phyloP scores from a whole-genome alignment of 30 jellyfish, hydroid and myxozoan species.

The Hydractinia symbiolongicarpus region DNA sequence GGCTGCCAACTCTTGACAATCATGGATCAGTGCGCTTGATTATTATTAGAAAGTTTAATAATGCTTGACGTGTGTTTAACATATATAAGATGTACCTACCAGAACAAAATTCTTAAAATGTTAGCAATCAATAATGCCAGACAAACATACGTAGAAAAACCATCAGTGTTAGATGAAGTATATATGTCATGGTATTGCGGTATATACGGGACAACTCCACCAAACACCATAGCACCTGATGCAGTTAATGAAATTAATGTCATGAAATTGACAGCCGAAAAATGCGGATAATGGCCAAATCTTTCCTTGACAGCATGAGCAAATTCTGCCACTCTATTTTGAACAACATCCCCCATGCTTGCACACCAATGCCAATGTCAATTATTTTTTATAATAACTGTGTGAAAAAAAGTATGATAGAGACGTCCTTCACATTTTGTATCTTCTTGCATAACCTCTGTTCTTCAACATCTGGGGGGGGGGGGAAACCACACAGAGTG shows the following conservation, averaged over 20 bases:
- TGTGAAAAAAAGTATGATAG: too few species aligned
- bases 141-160: slow-evolving; percentile 91
- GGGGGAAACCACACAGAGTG: too few species aligned
- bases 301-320: slow-evolving; percentile 47
- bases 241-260: slow-evolving; percentile 85
- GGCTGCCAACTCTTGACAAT: neutral
- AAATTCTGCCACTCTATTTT: slow-evolving; percentile 30
- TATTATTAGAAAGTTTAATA: neutral
- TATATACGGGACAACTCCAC: slow-evolving; percentile 92
- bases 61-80: neutral
- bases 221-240: slow-evolving; percentile 96
- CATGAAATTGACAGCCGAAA: slow-evolving; percentile 57
- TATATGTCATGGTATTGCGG: slow-evolving; percentile 92
- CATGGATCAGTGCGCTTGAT: neutral
- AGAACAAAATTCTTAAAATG: slow-evolving; percentile 72
- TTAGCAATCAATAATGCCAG: slow-evolving; percentile 81
- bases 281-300: slow-evolving; percentile 53
- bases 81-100: slow-evolving; percentile 38
- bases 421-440: too few species aligned
- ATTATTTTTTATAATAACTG: too few species aligned
- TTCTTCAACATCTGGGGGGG: too few species aligned
- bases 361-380: too few species aligned
- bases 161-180: slow-evolving; percentile 54
- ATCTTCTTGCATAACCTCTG: too few species aligned
- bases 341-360: slow-evolving; percentile 19